These are phyloP conservation scores for Dysmachus trigonus DNA, from an alignment of 2,888 invertebrate species.

Conservation along the genomic window DNA sequence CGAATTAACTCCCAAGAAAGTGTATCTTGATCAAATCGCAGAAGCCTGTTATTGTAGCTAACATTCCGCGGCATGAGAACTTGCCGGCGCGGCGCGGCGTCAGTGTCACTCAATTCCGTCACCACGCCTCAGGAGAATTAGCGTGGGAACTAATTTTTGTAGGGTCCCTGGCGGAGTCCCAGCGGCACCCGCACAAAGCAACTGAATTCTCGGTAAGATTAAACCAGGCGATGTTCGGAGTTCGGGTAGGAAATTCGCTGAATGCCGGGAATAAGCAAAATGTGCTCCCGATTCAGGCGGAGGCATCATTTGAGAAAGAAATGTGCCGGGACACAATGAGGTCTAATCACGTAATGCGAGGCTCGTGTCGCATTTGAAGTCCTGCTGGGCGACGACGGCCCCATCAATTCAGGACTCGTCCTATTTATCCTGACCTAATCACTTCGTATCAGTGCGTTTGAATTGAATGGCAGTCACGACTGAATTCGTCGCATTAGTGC, in stretches of 20 bases:
- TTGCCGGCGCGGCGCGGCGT: background rate
- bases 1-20: background rate
- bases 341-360: conserved; percentile 48
- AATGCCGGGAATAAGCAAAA: conserved; percentile 23
- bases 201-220: conserved; percentile 1
- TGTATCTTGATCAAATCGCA: background rate
- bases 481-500: conserved; percentile 7
- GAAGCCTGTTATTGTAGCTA: background rate
- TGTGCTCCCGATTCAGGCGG: conserved; percentile 20
- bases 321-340: conserved; percentile 43
- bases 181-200: background rate
- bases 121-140: conserved; percentile 45
- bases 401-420: background rate
- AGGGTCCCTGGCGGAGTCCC: background rate
- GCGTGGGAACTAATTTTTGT: conserved; percentile 43
- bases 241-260: conserved; percentile 7
- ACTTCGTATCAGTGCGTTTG: conserved; percentile 32
- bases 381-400: conserved; percentile 43
- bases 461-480: conserved; percentile 20
- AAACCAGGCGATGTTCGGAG: background rate
- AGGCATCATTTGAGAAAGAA: conserved; percentile 22
- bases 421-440: conserved; percentile 30
- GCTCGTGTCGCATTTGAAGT: conserved; percentile 46
- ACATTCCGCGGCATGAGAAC: background rate
- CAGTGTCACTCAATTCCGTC: background rate